phyloP scores from a whole-genome alignment of 2,888 invertebrate genomes.

The Dyspetes luteomarginatus region DNA sequence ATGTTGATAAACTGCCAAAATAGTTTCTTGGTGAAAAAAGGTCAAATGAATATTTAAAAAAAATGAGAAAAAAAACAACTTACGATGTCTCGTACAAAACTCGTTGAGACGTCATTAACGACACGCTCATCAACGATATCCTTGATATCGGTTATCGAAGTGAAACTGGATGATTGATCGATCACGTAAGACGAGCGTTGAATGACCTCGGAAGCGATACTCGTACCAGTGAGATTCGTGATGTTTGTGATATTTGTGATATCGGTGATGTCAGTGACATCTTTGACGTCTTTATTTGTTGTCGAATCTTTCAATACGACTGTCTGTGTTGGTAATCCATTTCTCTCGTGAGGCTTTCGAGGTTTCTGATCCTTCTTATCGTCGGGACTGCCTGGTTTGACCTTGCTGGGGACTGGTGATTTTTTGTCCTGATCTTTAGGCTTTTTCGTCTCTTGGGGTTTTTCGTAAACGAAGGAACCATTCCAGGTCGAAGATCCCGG shows the following conservation, averaged over 20 bases:
- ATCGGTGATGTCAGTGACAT: constrained; percentile 75
- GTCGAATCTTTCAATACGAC: constrained; percentile 50
- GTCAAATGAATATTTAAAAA: constrained; percentile 51
- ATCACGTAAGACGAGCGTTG: constrained; percentile 75
- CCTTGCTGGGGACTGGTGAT: constrained; percentile 24
- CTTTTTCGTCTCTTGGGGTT: constrained; percentile 66
- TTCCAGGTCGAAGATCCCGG: constrained; percentile 80
- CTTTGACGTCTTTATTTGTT: constrained; percentile 74
- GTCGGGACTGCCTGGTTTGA: constrained; percentile 62
- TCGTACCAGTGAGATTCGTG: constrained; percentile 83
- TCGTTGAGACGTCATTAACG: constrained; percentile 84
- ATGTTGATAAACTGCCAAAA: too few species aligned
- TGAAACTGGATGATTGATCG: constrained; percentile 78
- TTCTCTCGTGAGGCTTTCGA: constrained; percentile 59
- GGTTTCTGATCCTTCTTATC: constrained; percentile 58
- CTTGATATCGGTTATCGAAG: constrained; percentile 74
- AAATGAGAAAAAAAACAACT: constrained; percentile 65
- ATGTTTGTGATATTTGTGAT: constrained; percentile 79
- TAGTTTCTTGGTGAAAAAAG: too few species aligned
- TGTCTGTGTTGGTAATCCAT: constrained; percentile 23
- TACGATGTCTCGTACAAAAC: constrained; percentile 80
- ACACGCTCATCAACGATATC: constrained; percentile 83
- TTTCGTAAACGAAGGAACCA: constrained; percentile 73
- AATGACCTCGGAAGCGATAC: constrained; percentile 78
- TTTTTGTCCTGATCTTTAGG: constrained; percentile 51